phyloP scores from a whole-genome alignment of 1,140 invertebrate genomes.

The Philaenus spumarius region DNA sequence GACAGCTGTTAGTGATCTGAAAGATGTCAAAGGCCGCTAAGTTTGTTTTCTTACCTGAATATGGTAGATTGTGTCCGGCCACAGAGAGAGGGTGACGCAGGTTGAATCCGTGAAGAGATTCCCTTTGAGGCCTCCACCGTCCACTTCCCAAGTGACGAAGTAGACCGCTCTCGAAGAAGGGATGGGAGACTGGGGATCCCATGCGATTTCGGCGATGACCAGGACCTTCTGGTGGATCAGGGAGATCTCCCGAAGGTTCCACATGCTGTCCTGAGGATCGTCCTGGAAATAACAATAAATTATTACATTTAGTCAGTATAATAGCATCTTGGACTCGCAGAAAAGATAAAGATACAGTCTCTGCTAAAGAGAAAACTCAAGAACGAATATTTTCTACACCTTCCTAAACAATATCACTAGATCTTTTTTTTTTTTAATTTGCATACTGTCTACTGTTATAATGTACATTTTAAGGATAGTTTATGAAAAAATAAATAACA shows the following conservation, averaged over 20 bases:
- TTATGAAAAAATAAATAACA: too few relatives aligned
- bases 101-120: slow-evolving; percentile 72
- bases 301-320: not conserved
- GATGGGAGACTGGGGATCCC: slow-evolving; percentile 50
- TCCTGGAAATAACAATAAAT: not conserved
- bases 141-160: slow-evolving; percentile 74
- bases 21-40: too few relatives aligned
- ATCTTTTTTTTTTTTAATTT: too few relatives aligned
- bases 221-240: slow-evolving; percentile 62
- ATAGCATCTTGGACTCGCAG: too few relatives aligned
- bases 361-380: too few relatives aligned
- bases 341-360: too few relatives aligned
- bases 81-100: slow-evolving; percentile 63
- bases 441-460: too few relatives aligned
- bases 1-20: too few relatives aligned
- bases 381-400: too few relatives aligned
- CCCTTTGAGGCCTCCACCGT: slow-evolving; percentile 70
- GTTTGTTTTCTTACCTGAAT: slow-evolving; percentile 61
- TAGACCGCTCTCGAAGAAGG: slow-evolving; percentile 47
- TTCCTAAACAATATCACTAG: too few relatives aligned
- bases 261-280: slow-evolving; percentile 33
- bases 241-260: slow-evolving; percentile 56
- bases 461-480: too few relatives aligned
- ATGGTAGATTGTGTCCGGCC: slow-evolving; percentile 71
- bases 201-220: slow-evolving; percentile 67